Percentiles rank a stretch among this genome's conserved stretches.
Conservation (phyloP, 2,888 invertebrate species). For the Marronus borbonicus region DNA sequence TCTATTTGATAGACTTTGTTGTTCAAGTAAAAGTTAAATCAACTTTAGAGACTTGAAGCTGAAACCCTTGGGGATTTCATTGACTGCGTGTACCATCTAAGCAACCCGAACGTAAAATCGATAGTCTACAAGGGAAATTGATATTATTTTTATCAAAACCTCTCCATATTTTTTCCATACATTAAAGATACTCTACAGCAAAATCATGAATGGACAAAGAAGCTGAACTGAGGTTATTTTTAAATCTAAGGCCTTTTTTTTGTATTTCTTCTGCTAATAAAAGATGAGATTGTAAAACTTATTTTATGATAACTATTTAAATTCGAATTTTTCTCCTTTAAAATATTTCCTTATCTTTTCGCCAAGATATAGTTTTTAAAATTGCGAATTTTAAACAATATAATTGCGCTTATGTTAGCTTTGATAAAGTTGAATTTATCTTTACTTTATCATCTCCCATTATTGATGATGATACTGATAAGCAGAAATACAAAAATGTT, state of each 20-base stretch:
- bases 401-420: constrained; percentile 6
- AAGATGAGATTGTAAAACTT: neutral
- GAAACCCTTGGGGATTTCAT: neutral
- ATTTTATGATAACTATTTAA: neutral
- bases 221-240: neutral
- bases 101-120: constrained; percentile 5
- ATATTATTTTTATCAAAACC: constrained; percentile 24
- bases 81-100: constrained; percentile 2
- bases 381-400: constrained; percentile 7
- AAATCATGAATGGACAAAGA: constrained; percentile 17
- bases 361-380: neutral
- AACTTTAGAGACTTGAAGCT: too few relatives aligned
- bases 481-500: neutral
- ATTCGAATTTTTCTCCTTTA: neutral
- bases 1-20: too few relatives aligned
- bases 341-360: constrained; percentile 10
- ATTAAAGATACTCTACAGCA: constrained; percentile 2
- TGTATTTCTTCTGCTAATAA: neutral
- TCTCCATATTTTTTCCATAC: neutral
- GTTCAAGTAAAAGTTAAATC: too few relatives aligned
- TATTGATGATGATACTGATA: constrained; percentile 14
- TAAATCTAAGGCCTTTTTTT: neutral
- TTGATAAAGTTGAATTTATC: constrained; percentile 1
- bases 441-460: neutral
- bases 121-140: constrained; percentile 36